A percentile compares a stretch with the other conserved stretches of the same genome.
phyloP scores from a whole-genome alignment of 2,888 invertebrate species.

The Esperia sulphurella region DNA sequence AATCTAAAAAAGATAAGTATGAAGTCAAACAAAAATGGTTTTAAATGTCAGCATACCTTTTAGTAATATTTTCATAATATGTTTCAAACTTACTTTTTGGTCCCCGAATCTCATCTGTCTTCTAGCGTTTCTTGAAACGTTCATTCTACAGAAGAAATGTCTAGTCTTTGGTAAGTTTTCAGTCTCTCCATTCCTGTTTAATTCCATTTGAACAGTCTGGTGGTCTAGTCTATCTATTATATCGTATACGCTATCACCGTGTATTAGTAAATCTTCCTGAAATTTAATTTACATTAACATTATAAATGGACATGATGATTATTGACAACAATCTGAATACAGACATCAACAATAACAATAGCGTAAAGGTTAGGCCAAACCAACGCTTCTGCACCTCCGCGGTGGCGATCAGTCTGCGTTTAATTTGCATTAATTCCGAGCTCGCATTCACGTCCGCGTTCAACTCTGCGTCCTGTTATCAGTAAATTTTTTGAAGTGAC shows the following conservation, averaged over 20 bases:
- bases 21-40: not conserved
- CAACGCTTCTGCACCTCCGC: too few relatives aligned
- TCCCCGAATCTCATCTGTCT: conserved; percentile 98
- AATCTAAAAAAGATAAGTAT: not conserved
- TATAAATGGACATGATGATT: not conserved
- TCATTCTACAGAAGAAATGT: conserved; percentile 98
- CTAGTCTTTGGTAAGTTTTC: conserved; percentile 81
- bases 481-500: too few relatives aligned
- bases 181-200: conserved; percentile 82
- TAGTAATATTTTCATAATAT: too few relatives aligned
- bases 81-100: conserved; percentile 89
- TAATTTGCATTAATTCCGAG: too few relatives aligned
- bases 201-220: conserved; percentile 95
- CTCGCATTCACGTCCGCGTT: too few relatives aligned
- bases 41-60: too few relatives aligned
- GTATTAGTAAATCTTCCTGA: conserved; percentile 98
- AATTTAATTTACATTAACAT: conserved; percentile 18
- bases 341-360: too few relatives aligned
- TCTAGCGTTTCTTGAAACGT: conserved; percentile 97
- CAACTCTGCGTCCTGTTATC: too few relatives aligned
- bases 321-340: not conserved
- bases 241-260: conserved; percentile 99
- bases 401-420: too few relatives aligned
- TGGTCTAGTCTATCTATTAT: conserved; percentile 99
- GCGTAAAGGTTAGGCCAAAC: too few relatives aligned